A percentile compares a stretch with the other conserved stretches of the same genome.
Conservation (phyloP, 2,113 vertebrate genomes). For the Rutilus rutilus region DNA sequence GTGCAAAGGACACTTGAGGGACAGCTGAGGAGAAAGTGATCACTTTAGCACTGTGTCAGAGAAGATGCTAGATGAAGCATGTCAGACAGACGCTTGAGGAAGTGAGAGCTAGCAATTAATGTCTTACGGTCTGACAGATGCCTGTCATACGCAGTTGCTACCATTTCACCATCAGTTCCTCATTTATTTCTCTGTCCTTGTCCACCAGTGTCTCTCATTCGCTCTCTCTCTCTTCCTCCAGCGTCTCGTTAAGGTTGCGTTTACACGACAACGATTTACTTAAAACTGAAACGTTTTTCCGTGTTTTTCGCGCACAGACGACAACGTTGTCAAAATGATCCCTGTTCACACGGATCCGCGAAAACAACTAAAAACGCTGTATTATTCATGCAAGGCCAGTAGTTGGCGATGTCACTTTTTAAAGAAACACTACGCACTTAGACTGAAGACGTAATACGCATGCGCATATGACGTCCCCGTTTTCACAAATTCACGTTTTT, state of each 20-base stretch:
- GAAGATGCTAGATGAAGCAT: background rate
- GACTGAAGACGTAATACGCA: no score
- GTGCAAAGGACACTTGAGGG: constrained; percentile 8
- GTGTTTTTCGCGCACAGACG: no score
- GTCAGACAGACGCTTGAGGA: constrained; percentile 22
- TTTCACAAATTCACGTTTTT: no score
- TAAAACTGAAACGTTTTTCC: no score
- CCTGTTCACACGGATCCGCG: no score
- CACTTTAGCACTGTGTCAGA: constrained; percentile 13
- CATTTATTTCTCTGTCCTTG: constrained; percentile 35
- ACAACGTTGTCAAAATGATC: no score
- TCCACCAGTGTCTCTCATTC: background rate
- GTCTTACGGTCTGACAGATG: background rate
- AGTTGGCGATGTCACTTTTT: no score
- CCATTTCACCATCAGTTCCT: constrained; percentile 22
- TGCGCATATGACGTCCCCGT: no score
- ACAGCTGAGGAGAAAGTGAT: constrained; percentile 8
- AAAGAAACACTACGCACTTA: no score
- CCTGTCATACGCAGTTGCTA: background rate
- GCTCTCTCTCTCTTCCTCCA: background rate
- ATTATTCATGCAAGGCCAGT: no score
- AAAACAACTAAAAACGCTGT: no score
- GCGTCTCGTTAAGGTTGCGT: background rate
- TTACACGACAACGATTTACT: no score
- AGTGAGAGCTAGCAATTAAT: background rate